A percentile compares a stretch with the other conserved stretches of the same genome.
phyloP scores from a whole-genome alignment of 2,113 vertebrate species.

The Ancistrus triradiatus region DNA sequence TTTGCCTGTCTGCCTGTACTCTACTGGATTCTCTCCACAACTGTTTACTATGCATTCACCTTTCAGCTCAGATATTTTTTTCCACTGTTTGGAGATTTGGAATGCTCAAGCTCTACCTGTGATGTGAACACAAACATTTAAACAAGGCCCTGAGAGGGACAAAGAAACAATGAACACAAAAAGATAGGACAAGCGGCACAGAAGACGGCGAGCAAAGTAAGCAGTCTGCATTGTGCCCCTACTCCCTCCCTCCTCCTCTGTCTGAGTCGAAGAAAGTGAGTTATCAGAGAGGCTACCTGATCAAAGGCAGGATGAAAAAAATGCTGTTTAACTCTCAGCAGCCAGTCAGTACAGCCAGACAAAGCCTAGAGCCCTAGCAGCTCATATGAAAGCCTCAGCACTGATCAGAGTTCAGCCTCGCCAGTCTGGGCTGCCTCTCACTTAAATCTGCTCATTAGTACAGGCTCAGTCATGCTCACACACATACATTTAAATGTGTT shows the following conservation, averaged over 20 bases:
- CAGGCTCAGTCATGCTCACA: not conserved
- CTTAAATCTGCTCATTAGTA: not conserved
- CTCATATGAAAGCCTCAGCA: not conserved
- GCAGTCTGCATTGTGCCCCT: not conserved
- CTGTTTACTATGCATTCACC: not conserved
- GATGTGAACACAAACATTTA: slow-evolving; percentile 22
- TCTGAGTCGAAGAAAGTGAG: slow-evolving; percentile 11
- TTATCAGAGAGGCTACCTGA: slow-evolving; percentile 35
- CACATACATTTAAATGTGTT: not conserved
- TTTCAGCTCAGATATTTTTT: not conserved
- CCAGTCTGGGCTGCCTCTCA: not conserved
- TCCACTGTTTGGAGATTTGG: not conserved
- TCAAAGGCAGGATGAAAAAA: slow-evolving; percentile 38
- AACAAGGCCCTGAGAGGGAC: slow-evolving; percentile 23
- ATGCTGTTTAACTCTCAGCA: slow-evolving; percentile 29
- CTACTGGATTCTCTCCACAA: not conserved
- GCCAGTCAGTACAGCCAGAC: slow-evolving; percentile 31
- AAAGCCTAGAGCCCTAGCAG: slow-evolving; percentile 1
- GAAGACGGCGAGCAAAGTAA: not conserved
- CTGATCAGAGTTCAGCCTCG: slow-evolving; percentile 3
- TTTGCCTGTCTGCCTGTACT: not conserved
- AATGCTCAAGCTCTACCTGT: not conserved
- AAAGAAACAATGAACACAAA: slow-evolving; percentile 4
- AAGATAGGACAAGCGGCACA: not conserved
- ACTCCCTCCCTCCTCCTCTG: slow-evolving; percentile 11